phyloP scores from a whole-genome alignment of 2,113 vertebrate species.

The Carollia perspicillata region DNA sequence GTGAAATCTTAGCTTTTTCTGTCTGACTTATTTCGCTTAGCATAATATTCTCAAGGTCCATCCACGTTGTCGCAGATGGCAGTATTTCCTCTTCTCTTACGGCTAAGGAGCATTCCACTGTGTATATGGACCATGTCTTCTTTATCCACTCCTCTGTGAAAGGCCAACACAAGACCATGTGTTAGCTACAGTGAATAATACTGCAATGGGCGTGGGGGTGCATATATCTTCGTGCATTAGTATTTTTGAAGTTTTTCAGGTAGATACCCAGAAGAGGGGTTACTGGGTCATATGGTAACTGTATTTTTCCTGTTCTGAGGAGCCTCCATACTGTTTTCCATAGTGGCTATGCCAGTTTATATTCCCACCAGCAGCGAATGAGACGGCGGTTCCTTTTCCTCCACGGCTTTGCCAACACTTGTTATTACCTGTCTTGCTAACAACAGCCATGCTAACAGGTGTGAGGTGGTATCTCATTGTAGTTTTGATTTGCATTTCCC shows the following conservation, averaged over 20 bases:
- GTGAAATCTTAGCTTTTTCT: background rate
- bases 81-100: background rate
- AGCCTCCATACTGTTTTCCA: background rate
- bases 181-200: background rate
- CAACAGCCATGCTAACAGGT: background rate
- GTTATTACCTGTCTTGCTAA: background rate
- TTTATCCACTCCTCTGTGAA: background rate
- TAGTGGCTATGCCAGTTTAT: background rate
- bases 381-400: background rate
- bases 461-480: background rate
- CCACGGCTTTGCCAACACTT: background rate
- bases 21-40: background rate
- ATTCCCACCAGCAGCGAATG: background rate
- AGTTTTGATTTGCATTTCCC: background rate
- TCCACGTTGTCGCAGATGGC: background rate
- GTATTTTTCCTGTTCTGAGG: background rate
- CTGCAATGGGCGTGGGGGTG: background rate
- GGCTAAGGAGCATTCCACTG: background rate
- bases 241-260: background rate
- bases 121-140: background rate
- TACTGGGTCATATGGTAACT: background rate
- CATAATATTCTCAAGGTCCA: background rate
- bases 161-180: no score
- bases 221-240: background rate
- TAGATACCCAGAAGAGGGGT: background rate